phyloP scores from a whole-genome alignment of 2,113 vertebrate genomes.

The Taxidea taxus region DNA sequence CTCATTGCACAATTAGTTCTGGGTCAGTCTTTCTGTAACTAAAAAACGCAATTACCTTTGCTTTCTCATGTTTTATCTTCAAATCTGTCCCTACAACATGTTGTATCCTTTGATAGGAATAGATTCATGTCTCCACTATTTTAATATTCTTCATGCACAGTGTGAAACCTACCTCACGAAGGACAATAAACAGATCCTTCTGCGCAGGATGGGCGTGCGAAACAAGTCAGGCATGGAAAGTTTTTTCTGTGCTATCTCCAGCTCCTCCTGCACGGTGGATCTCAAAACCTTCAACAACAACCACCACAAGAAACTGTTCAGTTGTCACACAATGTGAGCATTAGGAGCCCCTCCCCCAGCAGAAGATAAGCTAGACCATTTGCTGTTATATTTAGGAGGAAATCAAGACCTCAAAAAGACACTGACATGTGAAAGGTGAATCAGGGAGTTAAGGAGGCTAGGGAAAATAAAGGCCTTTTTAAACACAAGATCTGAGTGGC shows the following conservation, averaged over 20 bases:
- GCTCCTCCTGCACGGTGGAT: neutral
- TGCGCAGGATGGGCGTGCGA: neutral
- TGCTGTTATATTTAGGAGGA: neutral
- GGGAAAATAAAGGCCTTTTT: neutral
- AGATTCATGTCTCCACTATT: neutral
- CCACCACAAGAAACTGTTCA: neutral
- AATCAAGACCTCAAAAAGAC: neutral
- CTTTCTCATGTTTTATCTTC: neutral
- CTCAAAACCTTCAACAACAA: slow-evolving; percentile 27
- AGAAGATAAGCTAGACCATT: neutral
- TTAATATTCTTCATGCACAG: neutral
- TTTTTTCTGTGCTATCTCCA: neutral
- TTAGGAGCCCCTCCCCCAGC: neutral
- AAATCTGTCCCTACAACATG: too few species aligned
- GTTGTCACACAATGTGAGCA: neutral
- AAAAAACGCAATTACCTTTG: neutral
- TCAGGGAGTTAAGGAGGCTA: neutral
- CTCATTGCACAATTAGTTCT: neutral
- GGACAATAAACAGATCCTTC: neutral
- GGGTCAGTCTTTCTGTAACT: neutral
- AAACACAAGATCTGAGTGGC: neutral
- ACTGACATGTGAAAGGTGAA: neutral
- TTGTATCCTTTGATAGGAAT: neutral
- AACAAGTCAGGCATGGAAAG: neutral
- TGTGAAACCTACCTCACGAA: neutral